Base-by-base conservation (phyloP, 2,888 invertebrate genomes). In the Orchestes rusci region DNA sequence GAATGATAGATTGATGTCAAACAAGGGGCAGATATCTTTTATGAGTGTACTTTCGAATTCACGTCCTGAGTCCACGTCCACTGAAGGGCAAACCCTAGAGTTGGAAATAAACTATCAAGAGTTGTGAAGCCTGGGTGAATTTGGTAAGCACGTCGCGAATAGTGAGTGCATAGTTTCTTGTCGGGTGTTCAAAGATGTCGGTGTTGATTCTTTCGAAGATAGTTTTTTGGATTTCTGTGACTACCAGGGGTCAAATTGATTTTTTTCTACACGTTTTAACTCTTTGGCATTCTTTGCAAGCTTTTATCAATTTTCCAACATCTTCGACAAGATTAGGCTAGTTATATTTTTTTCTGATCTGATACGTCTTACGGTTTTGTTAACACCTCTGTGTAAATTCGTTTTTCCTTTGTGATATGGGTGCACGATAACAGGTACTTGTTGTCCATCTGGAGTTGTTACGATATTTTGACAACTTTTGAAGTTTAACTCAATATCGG, bases 181-280 rank as follows among this genome's bases (percentile, higher is more conserved):
- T 23, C 12, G 47, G 43, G n/a, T 36, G 16, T 47, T 47, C 47
- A 16, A 43, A 43, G 33, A 48, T 44, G 28, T 48, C 35, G 5
- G 44, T 30, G 16, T 48, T 48, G 13, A 48, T 33, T 32, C 48
- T 39, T 29, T 44, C 39, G 28, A 48, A 48, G 2, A 35, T 38
- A 13, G 39, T 32, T 32, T 37, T 44, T 8, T 29, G 32, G 23
- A 30, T 44, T 44, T 48, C 43, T 5, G 46, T 46, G 3, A 46
- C 27, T 16, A 45, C 39, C 10, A 45, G 20, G 10, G 40, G 40
- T 12, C 16, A 19, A n/a, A 7, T 29, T 12, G 30, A 7, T 7
- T 36, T 36, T 36, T 20, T 19, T 12, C 36, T 17, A 10, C 13
- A 41, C 4, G 16, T 31, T 31, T 32, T 15, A 4, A 39, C 31